Base-by-base conservation (phyloP, 2,888 invertebrate species). In the Sisyra nigra region DNA sequence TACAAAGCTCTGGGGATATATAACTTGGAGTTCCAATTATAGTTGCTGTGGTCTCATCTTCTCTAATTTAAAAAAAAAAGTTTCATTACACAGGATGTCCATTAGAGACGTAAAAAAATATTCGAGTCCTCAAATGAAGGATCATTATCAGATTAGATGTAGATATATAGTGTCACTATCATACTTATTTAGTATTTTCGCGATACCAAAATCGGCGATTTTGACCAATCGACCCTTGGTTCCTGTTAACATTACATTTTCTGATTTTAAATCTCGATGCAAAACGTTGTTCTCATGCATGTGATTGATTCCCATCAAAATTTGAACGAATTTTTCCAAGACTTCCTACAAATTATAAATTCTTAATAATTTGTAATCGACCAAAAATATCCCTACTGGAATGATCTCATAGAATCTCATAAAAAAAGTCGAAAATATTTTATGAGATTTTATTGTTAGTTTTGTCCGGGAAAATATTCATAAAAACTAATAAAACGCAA, bases 141-240 rank as follows among this genome's bases (percentile, higher is more conserved):
- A 34, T 17, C 7, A 40, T 29, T 43, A 32, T 38, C 37, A 24
- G 30, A 13, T 35, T 31, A 44, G 29, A 30, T 40, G 18, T 35
- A 39, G 38, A 13, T 44, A 24, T 39, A 36, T 39, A 6, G 29
- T 29, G 24, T 15, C 10, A 30, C n/a, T n/a, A n/a, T n/a, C n/a
- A 53, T 57, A 74, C 74, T 76, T 77, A 39, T 66, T 61, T 42
- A 82, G 61, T 54, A 76, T 71, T 66, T 82, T 85, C 1, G 86
- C 85, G 49, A 87, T 80, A 15, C 88, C 87, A 61, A 88, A 88
- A 56, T 88, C 88, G 1, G 84, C 83, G 49, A 88, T 80, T 64
- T 87, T 86, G 1, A 85, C 70, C 8, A 82, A 62, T 47, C 76
- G 67, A 3, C 74, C 72, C 49, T 72, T 65, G 49, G 70, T 67